phyloP scores from a whole-genome alignment of 2,888 invertebrate genomes.

The Atrina japonica region DNA sequence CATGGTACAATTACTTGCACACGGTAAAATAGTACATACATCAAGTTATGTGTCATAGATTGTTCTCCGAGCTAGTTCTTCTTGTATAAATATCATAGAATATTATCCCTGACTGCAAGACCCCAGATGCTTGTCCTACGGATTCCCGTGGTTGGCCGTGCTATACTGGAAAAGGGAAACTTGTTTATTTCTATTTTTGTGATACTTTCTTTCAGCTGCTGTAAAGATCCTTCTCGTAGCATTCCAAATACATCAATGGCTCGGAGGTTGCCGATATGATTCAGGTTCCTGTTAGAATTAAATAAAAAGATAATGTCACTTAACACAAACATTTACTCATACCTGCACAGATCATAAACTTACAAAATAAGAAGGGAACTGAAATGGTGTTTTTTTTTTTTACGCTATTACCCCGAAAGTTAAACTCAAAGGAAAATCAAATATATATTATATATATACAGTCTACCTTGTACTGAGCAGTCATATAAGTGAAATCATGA shows the following conservation, averaged over 20 bases:
- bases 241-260: constrained; percentile 92
- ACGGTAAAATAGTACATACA: too few species aligned
- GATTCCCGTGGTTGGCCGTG: constrained; percentile 92
- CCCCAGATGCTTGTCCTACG: constrained; percentile 95
- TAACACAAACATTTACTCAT: neutral
- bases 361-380: neutral
- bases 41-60: too few species aligned
- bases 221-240: constrained; percentile 84
- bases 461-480: neutral
- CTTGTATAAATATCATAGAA: constrained; percentile 22
- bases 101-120: constrained; percentile 82
- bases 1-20: too few species aligned
- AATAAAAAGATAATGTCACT: constrained; percentile 10
- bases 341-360: neutral
- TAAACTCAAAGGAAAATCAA: too few species aligned
- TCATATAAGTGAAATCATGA: neutral
- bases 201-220: constrained; percentile 83
- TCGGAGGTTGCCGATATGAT: constrained; percentile 82
- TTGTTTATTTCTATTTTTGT: constrained; percentile 86
- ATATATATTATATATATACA: too few species aligned
- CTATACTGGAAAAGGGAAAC: constrained; percentile 91
- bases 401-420: too few species aligned
- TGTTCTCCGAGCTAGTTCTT: too few species aligned
- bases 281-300: constrained; percentile 82
- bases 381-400: neutral